Conservation (phyloP, 2,888 invertebrate species). For the Pammene fasciana region DNA sequence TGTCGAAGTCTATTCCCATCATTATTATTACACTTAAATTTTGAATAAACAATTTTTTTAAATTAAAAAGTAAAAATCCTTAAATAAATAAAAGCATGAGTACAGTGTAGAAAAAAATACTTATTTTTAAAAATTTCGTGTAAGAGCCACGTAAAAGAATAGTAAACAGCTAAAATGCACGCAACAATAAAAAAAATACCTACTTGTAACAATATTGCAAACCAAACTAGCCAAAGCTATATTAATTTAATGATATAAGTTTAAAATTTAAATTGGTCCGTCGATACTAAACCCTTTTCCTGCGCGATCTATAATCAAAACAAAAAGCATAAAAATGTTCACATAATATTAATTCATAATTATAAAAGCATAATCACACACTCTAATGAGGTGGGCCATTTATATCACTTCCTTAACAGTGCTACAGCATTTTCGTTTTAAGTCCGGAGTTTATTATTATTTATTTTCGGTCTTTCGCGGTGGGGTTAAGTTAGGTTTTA, state of each 20-base stretch:
- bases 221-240: no score
- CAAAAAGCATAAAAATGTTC: constrained; percentile 25
- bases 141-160: no score
- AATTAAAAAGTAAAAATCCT: no score
- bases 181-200: no score
- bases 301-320: constrained; percentile 7
- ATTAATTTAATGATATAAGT: no score
- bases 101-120: no score
- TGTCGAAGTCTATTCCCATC: not conserved
- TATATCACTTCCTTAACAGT: constrained; percentile 79
- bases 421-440: constrained; percentile 82
- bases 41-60: no score
- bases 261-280: not conserved
- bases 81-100: no score
- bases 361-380: constrained; percentile 40
- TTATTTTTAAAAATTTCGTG: no score
- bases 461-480: constrained; percentile 56
- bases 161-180: no score
- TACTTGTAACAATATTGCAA: no score
- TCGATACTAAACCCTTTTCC: constrained; percentile 4
- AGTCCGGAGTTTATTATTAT: constrained; percentile 73
- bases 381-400: constrained; percentile 54
- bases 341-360: constrained; percentile 41
- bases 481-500: constrained; percentile 37
- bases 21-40: no score